Conservation (phyloP, 2,113 vertebrate species). For the Oostethus manadensis region DNA sequence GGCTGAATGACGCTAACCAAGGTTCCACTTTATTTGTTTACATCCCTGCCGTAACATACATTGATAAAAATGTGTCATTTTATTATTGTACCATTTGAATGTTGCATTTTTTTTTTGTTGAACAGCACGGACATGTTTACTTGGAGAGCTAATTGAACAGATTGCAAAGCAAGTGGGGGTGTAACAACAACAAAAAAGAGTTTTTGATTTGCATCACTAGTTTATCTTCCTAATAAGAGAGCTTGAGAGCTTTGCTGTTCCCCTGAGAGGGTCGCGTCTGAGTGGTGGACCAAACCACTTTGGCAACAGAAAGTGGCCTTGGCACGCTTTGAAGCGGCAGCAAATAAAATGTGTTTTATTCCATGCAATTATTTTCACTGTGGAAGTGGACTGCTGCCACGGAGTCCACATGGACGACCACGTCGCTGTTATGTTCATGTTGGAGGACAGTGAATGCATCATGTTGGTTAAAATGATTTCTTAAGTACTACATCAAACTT, state of each 20-base stretch:
- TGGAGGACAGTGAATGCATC: too few relatives aligned
- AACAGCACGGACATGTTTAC: background rate
- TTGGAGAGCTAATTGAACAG: background rate
- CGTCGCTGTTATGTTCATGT: too few relatives aligned
- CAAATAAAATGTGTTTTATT: slow-evolving; percentile 17
- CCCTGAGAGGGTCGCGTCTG: slow-evolving; percentile 15
- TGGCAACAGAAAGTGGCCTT: slow-evolving; percentile 43
- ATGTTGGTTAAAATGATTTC: too few relatives aligned
- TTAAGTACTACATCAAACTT: too few relatives aligned
- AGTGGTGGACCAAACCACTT: slow-evolving; percentile 36
- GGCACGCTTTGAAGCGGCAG: slow-evolving; percentile 41
- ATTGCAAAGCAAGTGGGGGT: slow-evolving; percentile 6
- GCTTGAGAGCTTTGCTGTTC: slow-evolving; percentile 10
- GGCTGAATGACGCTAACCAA: too few relatives aligned
- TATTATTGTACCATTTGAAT: background rate
- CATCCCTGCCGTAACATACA: too few relatives aligned
- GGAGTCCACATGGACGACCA: background rate
- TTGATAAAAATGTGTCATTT: too few relatives aligned
- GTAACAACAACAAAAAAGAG: background rate
- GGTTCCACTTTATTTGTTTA: too few relatives aligned
- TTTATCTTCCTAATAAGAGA: background rate
- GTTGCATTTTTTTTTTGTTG: background rate
- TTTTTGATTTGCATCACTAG: background rate
- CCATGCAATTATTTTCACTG: background rate
- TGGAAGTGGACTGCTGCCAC: background rate